Conservation (phyloP, 2,888 invertebrate species). For the Amiota minor region DNA sequence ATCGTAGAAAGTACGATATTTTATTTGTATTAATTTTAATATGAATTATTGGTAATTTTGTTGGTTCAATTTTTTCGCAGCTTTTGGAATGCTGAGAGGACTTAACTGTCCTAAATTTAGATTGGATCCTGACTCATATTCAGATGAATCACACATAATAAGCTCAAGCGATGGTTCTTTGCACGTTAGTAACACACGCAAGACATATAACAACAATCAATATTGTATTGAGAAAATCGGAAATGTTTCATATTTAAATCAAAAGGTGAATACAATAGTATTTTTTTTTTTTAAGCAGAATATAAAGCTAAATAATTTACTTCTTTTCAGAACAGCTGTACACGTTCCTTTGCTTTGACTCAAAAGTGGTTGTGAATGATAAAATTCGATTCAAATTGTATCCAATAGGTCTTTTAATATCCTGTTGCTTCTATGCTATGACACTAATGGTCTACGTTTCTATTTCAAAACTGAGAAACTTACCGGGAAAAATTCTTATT, state of each 20-base stretch:
- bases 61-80: slow-evolving; percentile 46
- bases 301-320: slow-evolving; percentile 9
- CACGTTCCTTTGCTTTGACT: slow-evolving; percentile 71
- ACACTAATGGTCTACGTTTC: slow-evolving; percentile 80
- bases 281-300: neutral
- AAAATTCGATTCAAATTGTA: slow-evolving; percentile 68
- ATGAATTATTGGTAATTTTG: too few relatives aligned
- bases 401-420: slow-evolving; percentile 75
- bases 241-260: slow-evolving; percentile 47
- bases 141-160: slow-evolving; percentile 65
- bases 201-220: slow-evolving; percentile 61
- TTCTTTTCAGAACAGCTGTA: slow-evolving; percentile 62
- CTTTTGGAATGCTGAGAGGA: slow-evolving; percentile 66
- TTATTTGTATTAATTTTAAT: too few relatives aligned
- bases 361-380: slow-evolving; percentile 66
- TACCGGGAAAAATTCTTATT: slow-evolving; percentile 83
- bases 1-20: too few relatives aligned
- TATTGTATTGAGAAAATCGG: slow-evolving; percentile 69
- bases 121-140: slow-evolving; percentile 61
- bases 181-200: slow-evolving; percentile 53
- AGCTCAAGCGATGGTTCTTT: slow-evolving; percentile 67
- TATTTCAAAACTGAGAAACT: slow-evolving; percentile 80
- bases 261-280: slow-evolving; percentile 57
- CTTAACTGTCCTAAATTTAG: slow-evolving; percentile 68
- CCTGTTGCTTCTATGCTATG: slow-evolving; percentile 79